phyloP scores from a whole-genome alignment of 2,888 invertebrate species.

The Cantharis nigra region DNA sequence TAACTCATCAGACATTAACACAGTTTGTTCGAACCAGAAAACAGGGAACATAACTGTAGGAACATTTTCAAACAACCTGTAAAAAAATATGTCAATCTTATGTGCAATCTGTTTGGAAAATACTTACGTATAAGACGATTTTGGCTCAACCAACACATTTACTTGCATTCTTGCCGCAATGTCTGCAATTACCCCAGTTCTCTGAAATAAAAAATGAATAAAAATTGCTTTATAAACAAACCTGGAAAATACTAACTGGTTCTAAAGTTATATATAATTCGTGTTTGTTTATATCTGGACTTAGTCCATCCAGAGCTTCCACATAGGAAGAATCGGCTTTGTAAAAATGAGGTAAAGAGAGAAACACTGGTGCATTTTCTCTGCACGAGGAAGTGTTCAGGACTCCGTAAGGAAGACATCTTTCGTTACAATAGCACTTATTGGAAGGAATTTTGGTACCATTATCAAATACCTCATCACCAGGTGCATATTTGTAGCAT shows the following conservation, averaged over 20 bases:
- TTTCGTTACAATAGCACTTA: conserved; percentile 74
- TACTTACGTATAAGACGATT: conserved; percentile 67
- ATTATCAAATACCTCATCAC: conserved; percentile 69
- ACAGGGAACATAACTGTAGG: conserved; percentile 73
- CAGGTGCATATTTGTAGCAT: conserved; percentile 71
- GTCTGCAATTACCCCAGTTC: conserved; percentile 75
- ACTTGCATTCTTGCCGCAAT: conserved; percentile 81
- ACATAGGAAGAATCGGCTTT: conserved; percentile 72
- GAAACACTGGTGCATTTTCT: conserved; percentile 80
- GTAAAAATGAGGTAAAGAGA: conserved; percentile 84
- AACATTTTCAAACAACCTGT: conserved; percentile 68
- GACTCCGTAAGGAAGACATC: conserved; percentile 73
- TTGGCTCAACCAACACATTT: conserved; percentile 74
- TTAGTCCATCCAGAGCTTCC: conserved; percentile 69
- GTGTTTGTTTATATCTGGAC: conserved; percentile 70
- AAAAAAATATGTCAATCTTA: not conserved
- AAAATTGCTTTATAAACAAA: not conserved
- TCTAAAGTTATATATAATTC: conserved; percentile 78
- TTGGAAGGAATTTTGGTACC: conserved; percentile 66
- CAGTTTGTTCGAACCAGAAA: conserved; percentile 76
- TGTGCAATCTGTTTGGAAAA: conserved; percentile 35
- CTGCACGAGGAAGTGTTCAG: conserved; percentile 80
- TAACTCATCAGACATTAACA: conserved; percentile 62
- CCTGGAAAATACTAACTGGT: conserved; percentile 62
- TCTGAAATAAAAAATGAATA: conserved; percentile 57